phyloP scores from a whole-genome alignment of 2,888 invertebrate species.

The Ochropleura leucogaster region DNA sequence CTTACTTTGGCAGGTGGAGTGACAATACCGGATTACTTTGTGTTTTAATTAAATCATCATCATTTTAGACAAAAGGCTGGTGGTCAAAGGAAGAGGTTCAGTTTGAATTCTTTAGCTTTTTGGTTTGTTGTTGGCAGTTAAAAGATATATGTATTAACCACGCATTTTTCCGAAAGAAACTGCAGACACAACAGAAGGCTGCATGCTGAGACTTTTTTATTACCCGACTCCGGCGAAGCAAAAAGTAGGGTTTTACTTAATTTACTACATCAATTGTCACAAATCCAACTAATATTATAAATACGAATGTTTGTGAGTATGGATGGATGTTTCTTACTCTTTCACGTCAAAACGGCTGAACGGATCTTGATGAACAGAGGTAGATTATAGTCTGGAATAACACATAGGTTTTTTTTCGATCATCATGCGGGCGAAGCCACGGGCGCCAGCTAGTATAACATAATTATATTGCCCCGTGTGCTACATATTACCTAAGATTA shows the following conservation, averaged over 20 bases:
- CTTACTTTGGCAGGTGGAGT: conserved; percentile 8
- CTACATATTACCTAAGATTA: not conserved
- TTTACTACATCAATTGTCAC: not conserved
- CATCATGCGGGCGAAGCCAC: no score
- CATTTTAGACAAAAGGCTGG: not conserved
- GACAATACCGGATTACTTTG: not conserved
- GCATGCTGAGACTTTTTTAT: not conserved
- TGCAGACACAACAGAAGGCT: not conserved
- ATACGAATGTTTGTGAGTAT: no score
- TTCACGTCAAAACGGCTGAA: no score
- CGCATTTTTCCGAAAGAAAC: not conserved
- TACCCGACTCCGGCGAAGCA: not conserved
- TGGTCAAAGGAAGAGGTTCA: not conserved
- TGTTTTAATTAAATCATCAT: conserved; percentile 7
- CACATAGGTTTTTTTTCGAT: no score
- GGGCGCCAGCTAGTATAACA: no score
- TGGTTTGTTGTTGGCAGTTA: not conserved
- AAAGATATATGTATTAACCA: not conserved
- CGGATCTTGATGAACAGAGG: no score
- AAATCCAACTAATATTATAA: no score
- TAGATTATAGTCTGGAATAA: no score
- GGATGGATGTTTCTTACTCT: no score
- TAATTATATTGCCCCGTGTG: not conserved
- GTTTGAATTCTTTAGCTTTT: no score
- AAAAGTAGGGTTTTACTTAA: not conserved